Conservation (phyloP, 2,797 vertebrate genomes). For the Coreius guichenoti region DNA sequence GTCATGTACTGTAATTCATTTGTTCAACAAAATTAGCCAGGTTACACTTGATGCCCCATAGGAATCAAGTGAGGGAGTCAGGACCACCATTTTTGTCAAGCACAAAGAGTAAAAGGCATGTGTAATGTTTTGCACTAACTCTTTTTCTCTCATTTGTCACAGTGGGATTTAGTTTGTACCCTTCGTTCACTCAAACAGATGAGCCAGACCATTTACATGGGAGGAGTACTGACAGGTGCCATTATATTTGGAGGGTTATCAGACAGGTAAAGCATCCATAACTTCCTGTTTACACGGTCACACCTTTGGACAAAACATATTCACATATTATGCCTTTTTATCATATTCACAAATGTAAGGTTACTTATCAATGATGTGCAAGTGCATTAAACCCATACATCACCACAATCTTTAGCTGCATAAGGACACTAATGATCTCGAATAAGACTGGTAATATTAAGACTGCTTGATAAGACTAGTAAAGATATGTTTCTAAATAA, state of each 20-base stretch:
- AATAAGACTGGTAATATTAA: neutral
- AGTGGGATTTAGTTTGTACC: slow-evolving; percentile 79
- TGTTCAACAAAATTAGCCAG: neutral
- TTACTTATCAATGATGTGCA: neutral
- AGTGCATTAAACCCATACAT: neutral
- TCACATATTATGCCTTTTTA: neutral
- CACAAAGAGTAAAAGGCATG: neutral
- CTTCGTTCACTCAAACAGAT: slow-evolving; percentile 80
- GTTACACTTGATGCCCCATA: neutral
- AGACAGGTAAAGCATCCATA: slow-evolving; percentile 70
- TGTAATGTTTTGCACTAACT: neutral
- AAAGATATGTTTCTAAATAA: no score
- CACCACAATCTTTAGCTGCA: neutral
- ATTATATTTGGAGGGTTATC: slow-evolving; percentile 78
- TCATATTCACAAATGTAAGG: neutral
- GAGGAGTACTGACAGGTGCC: slow-evolving; percentile 77
- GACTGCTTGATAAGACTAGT: neutral
- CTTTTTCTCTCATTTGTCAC: slow-evolving; percentile 14
- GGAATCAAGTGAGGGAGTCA: neutral
- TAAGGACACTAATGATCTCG: neutral
- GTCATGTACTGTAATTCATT: no score
- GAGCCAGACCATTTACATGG: slow-evolving; percentile 83
- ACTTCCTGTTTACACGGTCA: neutral
- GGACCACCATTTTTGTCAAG: neutral
- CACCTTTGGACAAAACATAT: neutral